Conservation (phyloP, 2,888 invertebrate genomes). For the Morinoia aosen region DNA sequence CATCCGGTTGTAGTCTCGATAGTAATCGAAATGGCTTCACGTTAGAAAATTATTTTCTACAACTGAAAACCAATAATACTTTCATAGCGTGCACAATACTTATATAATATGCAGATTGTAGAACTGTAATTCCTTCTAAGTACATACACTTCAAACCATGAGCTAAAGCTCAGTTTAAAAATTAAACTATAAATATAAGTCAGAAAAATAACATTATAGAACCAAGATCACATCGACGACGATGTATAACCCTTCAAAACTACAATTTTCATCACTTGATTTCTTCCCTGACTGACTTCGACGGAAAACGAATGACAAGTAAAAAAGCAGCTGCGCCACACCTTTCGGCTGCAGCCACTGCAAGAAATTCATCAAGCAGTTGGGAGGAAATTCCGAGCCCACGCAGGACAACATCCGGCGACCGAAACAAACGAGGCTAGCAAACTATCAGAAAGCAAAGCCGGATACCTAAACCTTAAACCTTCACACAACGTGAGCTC, state of each 20-base stretch:
- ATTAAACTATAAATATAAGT: neutral
- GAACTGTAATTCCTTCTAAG: neutral
- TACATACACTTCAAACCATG: neutral
- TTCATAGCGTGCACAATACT: neutral
- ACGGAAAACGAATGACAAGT: neutral
- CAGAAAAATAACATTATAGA: neutral
- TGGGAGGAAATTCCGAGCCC: slow-evolving; percentile 9
- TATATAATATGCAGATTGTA: neutral
- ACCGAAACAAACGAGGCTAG: neutral
- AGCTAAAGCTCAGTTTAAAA: neutral
- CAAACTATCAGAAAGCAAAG: neutral
- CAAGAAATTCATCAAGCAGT: neutral
- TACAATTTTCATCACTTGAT: neutral
- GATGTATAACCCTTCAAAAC: neutral
- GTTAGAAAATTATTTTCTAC: too few species aligned
- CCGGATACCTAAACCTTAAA: neutral
- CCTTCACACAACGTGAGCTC: neutral
- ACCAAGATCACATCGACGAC: too few species aligned
- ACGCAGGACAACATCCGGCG: slow-evolving; percentile 43
- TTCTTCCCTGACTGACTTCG: neutral
- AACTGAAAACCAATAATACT: too few species aligned
- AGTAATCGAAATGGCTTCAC: too few species aligned
- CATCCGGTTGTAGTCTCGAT: too few species aligned
- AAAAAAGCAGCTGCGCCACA: neutral
- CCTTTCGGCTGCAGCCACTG: neutral